These are phyloP conservation scores for Deroptyus accipitrinus DNA, from an alignment of 2,113 vertebrate species.

Conservation along the genomic window DNA sequence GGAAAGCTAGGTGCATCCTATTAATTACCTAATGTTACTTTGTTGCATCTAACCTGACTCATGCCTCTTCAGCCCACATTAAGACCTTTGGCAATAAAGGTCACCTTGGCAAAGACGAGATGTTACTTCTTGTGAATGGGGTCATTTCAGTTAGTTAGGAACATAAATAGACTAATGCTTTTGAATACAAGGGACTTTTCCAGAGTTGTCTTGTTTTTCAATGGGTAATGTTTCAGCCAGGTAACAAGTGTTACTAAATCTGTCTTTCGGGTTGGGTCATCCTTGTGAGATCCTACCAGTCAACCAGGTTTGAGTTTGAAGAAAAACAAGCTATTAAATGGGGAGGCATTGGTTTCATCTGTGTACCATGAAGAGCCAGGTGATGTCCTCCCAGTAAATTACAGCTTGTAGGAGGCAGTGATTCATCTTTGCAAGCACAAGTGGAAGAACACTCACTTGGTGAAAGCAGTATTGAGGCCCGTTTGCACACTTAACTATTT, in stretches of 20 bases:
- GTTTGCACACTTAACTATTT: background rate
- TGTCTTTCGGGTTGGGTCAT: background rate
- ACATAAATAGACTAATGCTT: background rate
- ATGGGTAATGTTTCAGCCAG: background rate
- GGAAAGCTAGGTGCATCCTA: background rate
- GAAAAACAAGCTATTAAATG: constrained; percentile 53
- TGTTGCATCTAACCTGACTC: background rate
- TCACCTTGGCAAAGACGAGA: background rate
- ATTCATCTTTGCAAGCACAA: constrained; percentile 25
- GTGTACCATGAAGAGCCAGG: background rate
- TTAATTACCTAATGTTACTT: background rate
- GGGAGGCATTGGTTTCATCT: constrained; percentile 48
- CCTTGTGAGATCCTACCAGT: background rate
- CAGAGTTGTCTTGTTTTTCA: background rate
- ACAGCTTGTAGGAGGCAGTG: constrained; percentile 7
- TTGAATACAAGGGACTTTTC: background rate
- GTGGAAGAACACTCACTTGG: background rate
- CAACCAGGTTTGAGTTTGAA: constrained; percentile 8
- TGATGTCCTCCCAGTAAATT: constrained; percentile 62
- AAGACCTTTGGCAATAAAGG: background rate
- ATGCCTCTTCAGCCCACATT: background rate
- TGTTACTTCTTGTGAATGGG: background rate
- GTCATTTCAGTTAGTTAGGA: background rate
- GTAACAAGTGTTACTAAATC: background rate
- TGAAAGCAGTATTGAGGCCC: background rate